Evolutionary conservation across 2,113 vertebrate genomes (phyloP), one percentile per base, ranked within the genome.

Genomic region (Psittacus erithacus): DNA sequence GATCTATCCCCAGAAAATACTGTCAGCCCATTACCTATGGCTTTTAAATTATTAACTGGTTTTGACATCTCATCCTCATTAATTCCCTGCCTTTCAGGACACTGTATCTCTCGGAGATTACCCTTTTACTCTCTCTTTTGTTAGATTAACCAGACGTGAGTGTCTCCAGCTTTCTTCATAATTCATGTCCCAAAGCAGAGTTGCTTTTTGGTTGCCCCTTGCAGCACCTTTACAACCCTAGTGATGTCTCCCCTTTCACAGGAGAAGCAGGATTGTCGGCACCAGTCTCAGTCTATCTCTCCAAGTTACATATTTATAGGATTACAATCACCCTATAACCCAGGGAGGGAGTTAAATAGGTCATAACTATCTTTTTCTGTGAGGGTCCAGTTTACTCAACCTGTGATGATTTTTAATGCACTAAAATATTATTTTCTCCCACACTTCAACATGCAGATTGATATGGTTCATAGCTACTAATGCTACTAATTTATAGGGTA

Each of bases 131-230:
- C 71, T 65, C 67, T 44, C 77, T 86, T 79, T 93, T 86, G 89
- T 90, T 38, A 55, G 82, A 90, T 57, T 76, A 92, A 82, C 86
- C 85, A 92, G 77, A 38, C 7, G 11, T 13, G 35, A 53, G 69
- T 83, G 62, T 78, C 87, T 88, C 82, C 63, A 86, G 55, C 85
- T 93, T 96, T 93, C 77, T 90, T 75, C 85, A 52, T 77, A 83
- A 91, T 75, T 70, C 39, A 93, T 79, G 67, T 33, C 65, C 60
- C 81, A 86, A 79, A 92, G 27, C 60, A 39, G 49, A 41, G 44
- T 3, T 6, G 3, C 49, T 49, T 86, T 86, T 65, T 47, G n/a
- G 46, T 70, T 55, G 46, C 71, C 55, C 41, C 44, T 25, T 1
- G 1, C 62, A 70, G 65, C 65, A 63, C 88, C 81, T 86, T 82